Evolutionary conservation across 2,113 vertebrate genomes (phyloP), one percentile per base, ranked within the genome.

Genomic region (Balaenoptera acutorostrata): DNA sequence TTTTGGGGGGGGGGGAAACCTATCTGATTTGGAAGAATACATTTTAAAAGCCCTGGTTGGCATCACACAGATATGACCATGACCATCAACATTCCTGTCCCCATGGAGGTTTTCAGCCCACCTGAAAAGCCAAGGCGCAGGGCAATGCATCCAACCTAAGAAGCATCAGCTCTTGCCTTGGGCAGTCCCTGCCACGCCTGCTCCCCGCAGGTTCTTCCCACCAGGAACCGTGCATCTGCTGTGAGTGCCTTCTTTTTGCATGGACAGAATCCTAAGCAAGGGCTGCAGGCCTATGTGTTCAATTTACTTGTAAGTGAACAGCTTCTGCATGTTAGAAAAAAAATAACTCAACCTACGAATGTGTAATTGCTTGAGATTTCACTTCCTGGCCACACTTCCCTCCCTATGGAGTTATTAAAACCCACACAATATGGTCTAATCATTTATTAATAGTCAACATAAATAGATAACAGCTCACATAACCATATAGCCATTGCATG

Each of bases 361-460:
- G 92, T 68, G 61, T 97, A 98, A 97, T 97, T 98, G 96, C 96
- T 95, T 96, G 84, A 93, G 97, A 97, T 95, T 97, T 97, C 88
- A 97, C 96, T 96, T 98, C 81, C 94, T 97, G 84, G 97, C 97
- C 97, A 98, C 31, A 72, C 68, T 97, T 80, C 46, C 95, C 75
- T 96, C 96, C 93, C 97, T 96, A 95, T 96, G 94, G 95, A 97
- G 97, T 98, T 98, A 98, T 97, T 98, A 98, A 97, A 98, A 97
- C 92, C 96, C 96, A 97, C 94, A 96, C 86, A 95, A 97, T 97
- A 97, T 96, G 96, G 96, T 82, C 98, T 98, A 96, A 98, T 97
- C 96, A 97, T 98, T 97, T 98, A 98, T 98, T 98, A 98, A 98
- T 97, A 97, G 90, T 97, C 96, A 98, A 97, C 97, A 96, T 97